Base-by-base conservation (phyloP, 2,797 vertebrate genomes). In the Pampus argenteus region DNA sequence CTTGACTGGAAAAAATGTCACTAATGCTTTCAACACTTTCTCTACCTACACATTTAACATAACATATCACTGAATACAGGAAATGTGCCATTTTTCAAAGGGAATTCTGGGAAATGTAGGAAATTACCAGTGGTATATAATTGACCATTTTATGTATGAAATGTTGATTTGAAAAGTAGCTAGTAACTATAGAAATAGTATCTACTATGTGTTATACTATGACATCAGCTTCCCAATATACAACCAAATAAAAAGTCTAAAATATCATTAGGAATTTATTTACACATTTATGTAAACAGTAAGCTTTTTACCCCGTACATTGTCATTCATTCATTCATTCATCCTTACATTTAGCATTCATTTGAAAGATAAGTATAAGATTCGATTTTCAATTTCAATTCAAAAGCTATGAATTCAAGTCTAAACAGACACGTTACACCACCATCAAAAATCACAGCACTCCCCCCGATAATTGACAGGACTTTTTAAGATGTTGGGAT, bases 1-100 rank as follows among this genome's bases (percentile, higher is more conserved):
- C 22, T 68, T 74, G 51, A 68, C 20, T 69, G 60, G 67, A 71
- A 84, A 86, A 85, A 71, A 11, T 9, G 44, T 67, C 45, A 62
- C 26, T 8, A n/a, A 50, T 23, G 11, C 7, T 15, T 13, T 42
- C 40, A 67, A 70, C 40, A 36, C 36, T 72, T 66, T 71, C 31
- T 76, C 25, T 31, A 48, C 40, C 49, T 28, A 54, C 47, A 71
- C 45, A 31, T 51, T 34, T 44, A 17, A 18, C 3, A 45, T 44
- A 55, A 40, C 3, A 56, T 28, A 49, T 48, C 22, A 26, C 6
- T 51, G 26, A 67, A 70, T 49, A 4, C 10, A 55, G 25, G 31
- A 22, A 34, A 76, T 70, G 55, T 13, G 42, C n/a, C 47, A 13
- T 38, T 62, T 61, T 68, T 11, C 29, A 48, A 26, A 40, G 31